Percentiles rank a stretch among this genome's conserved stretches.
These are phyloP conservation scores for Phylloscopus trochiloides DNA, from an alignment of 2,113 vertebrate genomes.

Conservation along the genomic window DNA sequence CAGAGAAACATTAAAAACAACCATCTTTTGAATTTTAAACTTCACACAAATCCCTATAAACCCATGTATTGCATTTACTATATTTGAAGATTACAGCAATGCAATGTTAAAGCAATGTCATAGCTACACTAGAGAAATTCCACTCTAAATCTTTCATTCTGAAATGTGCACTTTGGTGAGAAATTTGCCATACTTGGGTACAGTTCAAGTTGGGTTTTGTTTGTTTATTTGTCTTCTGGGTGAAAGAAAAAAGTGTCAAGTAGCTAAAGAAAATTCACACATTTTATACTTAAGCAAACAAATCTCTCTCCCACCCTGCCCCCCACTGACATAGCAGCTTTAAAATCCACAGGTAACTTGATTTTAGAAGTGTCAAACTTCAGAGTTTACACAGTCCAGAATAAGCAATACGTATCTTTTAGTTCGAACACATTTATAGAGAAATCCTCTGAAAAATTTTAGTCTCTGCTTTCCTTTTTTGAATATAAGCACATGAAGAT, in stretches of 20 bases:
- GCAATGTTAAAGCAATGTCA: slow-evolving; percentile 50
- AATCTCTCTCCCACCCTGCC: neutral
- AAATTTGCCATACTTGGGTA: neutral
- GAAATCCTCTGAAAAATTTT: neutral
- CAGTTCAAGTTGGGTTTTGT: neutral
- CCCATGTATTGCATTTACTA: neutral
- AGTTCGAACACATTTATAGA: neutral
- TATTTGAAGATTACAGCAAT: slow-evolving; percentile 20
- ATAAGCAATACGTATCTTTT: neutral
- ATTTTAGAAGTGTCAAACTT: neutral
- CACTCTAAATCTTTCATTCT: slow-evolving; percentile 9
- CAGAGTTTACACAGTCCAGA: neutral
- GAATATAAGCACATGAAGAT: neutral
- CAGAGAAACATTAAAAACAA: neutral
- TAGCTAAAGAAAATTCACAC: neutral
- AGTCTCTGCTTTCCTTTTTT: neutral
- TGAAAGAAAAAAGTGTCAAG: neutral
- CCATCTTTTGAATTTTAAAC: slow-evolving; percentile 14
- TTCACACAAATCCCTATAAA: slow-evolving; percentile 25
- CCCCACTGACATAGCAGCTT: neutral
- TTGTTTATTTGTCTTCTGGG: slow-evolving; percentile 37
- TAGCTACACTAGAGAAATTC: neutral
- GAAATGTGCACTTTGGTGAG: neutral
- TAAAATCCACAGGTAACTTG: neutral
- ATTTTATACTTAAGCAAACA: neutral